phyloP scores from a whole-genome alignment of 2,113 vertebrate species.

The Entelurus aequoreus region DNA sequence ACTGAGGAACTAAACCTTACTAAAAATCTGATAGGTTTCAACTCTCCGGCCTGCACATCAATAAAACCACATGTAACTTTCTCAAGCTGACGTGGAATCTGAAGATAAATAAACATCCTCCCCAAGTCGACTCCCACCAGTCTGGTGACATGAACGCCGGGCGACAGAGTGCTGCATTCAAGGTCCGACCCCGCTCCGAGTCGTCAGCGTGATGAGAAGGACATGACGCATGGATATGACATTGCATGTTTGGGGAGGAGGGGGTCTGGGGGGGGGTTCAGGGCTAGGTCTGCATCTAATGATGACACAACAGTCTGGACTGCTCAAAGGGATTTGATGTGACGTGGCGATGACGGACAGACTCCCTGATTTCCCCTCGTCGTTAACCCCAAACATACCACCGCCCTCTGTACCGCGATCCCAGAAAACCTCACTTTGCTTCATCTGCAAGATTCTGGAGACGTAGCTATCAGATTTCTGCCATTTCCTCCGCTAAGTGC shows the following conservation, averaged over 20 bases:
- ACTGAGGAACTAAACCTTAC: not conserved
- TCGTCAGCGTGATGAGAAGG: constrained; percentile 32
- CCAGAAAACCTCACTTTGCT: not conserved
- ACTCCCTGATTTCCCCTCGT: constrained; percentile 2
- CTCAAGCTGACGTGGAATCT: constrained; percentile 21
- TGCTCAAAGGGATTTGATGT: constrained; percentile 15
- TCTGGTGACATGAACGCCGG: constrained; percentile 7
- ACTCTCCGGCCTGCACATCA: not conserved
- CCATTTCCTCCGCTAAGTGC: too few species aligned
- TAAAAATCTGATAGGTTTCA: not conserved
- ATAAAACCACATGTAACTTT: constrained; percentile 4
- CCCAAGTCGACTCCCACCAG: constrained; percentile 9
- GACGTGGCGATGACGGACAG: constrained; percentile 6
- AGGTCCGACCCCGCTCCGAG: constrained; percentile 19
- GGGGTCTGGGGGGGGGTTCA: constrained; percentile 3
- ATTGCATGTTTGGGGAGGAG: constrained; percentile 5
- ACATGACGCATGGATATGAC: constrained; percentile 32
- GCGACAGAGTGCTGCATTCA: constrained; percentile 17
- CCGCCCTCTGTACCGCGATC: not conserved
- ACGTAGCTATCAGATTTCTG: not conserved
- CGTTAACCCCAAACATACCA: not conserved
- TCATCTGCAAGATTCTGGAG: not conserved
- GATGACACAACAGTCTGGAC: not conserved
- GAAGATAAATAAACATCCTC: constrained; percentile 1
- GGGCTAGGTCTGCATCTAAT: not conserved